Base-by-base conservation (phyloP, 2,888 invertebrate genomes). In the Drosophila anomelani region DNA sequence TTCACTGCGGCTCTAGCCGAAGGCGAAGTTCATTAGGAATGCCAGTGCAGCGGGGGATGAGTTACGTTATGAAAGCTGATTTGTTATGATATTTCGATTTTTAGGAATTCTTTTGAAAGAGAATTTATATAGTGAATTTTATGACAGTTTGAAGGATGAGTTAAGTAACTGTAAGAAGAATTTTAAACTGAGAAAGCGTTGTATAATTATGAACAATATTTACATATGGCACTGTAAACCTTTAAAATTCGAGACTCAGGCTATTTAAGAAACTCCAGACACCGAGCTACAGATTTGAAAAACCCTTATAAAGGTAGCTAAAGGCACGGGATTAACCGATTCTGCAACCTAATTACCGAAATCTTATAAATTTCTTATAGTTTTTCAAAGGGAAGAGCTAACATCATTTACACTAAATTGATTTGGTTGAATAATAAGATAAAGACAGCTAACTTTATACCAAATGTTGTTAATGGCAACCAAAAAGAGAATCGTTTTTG, bases 21-120 rank as follows among this genome's bases (percentile, higher is more conserved):
- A 17, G 56, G 66, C 43, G 9, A 46, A 63, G 72, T 78, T 80
- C 75, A 85, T 82, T 80, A 61, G 59, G 62, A 71, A 80, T 79
- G 75, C 76, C 77, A 71, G 70, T 75, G 73, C 56, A 68, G 73
- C 66, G 74, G 75, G 53, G 59, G 41, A 61, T 47, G 34, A 39
- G 34, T 26, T 63, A 29, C 8, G 41, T 6, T 36, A 36, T 20
- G 23, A 20, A 26, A 15, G 26, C 41, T 20, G n/a, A 60, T 32
- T 60, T 41, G 23, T 41, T 54, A 10, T 60, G 60, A 34, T 55
- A 53, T 59, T 59, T 53, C 1, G 20, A 12, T 20, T 9, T n/a
- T 34, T 13, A 12, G 10, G 17, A 41, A 61, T 41, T 55, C 10
- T 12, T 55, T 26, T 1, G n/a, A 17, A 17, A 20, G 9, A 9